These are phyloP conservation scores for Drepana falcataria DNA, from an alignment of 2,888 invertebrate species.

Conservation along the genomic window DNA sequence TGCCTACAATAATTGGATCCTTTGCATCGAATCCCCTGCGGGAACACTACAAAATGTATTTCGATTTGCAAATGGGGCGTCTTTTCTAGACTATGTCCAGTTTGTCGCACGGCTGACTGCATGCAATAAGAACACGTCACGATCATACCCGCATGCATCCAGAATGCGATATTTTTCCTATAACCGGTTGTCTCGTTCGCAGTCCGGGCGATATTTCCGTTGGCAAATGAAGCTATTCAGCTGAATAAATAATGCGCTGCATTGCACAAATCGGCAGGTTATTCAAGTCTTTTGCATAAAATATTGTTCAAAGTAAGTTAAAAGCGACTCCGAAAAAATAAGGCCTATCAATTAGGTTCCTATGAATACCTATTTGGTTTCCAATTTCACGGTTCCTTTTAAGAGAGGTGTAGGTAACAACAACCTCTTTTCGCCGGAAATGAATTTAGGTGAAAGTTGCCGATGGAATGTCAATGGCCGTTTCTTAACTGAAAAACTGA, in stretches of 20 bases:
- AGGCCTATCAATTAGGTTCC: too few species aligned
- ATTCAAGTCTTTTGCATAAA: not conserved
- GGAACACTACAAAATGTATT: conserved; percentile 20
- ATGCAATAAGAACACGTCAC: conserved; percentile 41
- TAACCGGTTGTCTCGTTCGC: conserved; percentile 22
- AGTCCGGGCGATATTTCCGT: conserved; percentile 35
- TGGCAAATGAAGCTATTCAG: conserved; percentile 51
- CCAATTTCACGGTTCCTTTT: too few species aligned
- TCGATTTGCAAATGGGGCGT: conserved; percentile 14
- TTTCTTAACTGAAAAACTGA: too few species aligned
- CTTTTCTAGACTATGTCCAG: conserved; percentile 25
- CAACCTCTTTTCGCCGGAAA: too few species aligned
- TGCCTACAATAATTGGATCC: conserved; percentile 16
- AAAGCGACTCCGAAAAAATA: too few species aligned
- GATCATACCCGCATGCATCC: conserved; percentile 24
- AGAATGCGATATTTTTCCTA: conserved; percentile 26
- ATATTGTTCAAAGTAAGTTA: not conserved
- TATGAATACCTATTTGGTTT: too few species aligned
- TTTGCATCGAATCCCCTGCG: conserved; percentile 4
- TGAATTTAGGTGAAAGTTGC: too few species aligned
- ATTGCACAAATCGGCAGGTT: conserved; percentile 9
- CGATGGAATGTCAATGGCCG: too few species aligned
- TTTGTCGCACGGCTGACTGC: conserved; percentile 26
- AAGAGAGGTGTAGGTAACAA: too few species aligned
- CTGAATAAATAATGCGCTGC: conserved; percentile 40